Base-by-base conservation (phyloP, 2,888 invertebrate species). In the Muscina levida region DNA sequence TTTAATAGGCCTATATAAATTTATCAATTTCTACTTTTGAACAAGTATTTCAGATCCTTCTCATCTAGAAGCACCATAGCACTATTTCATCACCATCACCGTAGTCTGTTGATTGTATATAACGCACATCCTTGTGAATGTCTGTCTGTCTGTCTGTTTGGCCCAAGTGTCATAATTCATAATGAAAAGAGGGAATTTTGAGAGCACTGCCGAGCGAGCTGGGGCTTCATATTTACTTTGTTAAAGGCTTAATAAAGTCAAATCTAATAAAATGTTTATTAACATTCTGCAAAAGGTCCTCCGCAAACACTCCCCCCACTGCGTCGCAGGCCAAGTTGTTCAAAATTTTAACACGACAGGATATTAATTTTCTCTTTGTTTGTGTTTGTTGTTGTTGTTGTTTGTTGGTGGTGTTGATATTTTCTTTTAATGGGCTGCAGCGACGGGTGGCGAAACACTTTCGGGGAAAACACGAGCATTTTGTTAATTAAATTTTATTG, bases 181-280 rank as follows among this genome's bases (percentile, higher is more conserved):
- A 24, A 13, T 17, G 24, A 53, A 37, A 13, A 11, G 37, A 62
- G 31, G 1, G 17, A 24, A n/a, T 24, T 22, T 17, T 15, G 10
- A 15, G 39, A 15, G 56, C 15, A n/a, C 3, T 15, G 24, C 8
- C 10, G 51, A 51, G 8, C 3, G 51, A 51, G 51, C 3, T 17
- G 2, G 48, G 22, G 48, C n/a, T 39, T 22, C 17, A 62, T 15
- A 39, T 37, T 46, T 48, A 72, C 37, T 48, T 59, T 73, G 53
- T 73, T 73, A 73, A 73, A 73, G 73, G 73, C 66, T 73, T 73
- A 73, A 73, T 73, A 66, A 73, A 73, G 65, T 66, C 73, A 73
- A 73, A 73, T 73, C 66, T 46, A 73, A 73, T 73, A 66, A 73
- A 73, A 56, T 66, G 42, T 73, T 19, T 66, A 56, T 44, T 65